phyloP scores from a whole-genome alignment of 2,113 vertebrate species.

The Aplodontia rufa region DNA sequence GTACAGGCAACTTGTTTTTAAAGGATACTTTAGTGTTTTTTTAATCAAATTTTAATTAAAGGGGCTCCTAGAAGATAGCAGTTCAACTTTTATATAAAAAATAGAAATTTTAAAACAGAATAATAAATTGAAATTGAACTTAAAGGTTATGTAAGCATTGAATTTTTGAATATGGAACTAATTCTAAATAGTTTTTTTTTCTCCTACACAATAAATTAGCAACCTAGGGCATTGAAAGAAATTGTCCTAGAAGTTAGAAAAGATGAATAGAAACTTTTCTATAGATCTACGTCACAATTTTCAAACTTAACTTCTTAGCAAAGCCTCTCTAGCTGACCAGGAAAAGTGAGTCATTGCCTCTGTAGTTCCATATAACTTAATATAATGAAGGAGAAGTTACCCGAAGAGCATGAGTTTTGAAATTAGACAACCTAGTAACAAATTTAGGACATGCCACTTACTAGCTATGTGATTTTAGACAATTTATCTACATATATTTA shows the following conservation, averaged over 20 bases:
- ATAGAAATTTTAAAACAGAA: background rate
- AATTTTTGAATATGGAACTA: background rate
- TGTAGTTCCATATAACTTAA: background rate
- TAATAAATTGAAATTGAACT: background rate
- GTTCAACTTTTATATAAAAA: background rate
- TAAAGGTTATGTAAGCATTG: background rate
- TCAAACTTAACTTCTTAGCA: background rate
- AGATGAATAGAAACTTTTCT: background rate
- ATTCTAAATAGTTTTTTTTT: background rate
- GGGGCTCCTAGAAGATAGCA: background rate
- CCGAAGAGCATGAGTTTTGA: background rate
- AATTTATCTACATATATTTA: background rate
- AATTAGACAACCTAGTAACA: background rate
- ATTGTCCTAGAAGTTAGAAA: background rate
- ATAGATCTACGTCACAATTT: background rate
- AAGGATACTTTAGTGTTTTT: background rate
- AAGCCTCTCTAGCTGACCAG: background rate
- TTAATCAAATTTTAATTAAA: conserved; percentile 21
- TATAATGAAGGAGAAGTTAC: background rate
- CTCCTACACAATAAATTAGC: background rate
- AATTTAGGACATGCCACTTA: background rate
- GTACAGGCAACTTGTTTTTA: background rate
- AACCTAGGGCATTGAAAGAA: background rate
- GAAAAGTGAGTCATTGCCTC: background rate
- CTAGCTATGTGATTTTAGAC: background rate